Evolutionary conservation across 2,888 invertebrate species (phyloP), one percentile per base, ranked within the genome.

Genomic region (Theodoxus fluviatilis): DNA sequence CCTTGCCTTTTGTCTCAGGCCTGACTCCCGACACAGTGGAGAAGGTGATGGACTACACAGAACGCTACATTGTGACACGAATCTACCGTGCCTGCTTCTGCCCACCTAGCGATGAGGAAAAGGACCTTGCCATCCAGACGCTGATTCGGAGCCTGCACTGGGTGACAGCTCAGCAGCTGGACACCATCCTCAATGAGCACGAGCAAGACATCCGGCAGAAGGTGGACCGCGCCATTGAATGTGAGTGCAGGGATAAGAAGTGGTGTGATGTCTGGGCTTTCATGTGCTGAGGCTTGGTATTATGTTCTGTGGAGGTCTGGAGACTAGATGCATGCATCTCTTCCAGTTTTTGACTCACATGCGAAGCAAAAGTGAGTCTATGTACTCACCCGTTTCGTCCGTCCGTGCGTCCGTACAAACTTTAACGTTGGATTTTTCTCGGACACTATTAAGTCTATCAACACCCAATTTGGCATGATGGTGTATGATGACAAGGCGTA

Each of bases 91-190:
- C 90, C 61, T 88, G 98, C 55, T 98, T 98, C 87, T 96, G 96
- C 76, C 95, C 96, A 0, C 91, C 91, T 66, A 93, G 93, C 49
- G 98, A 98, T 89, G 96, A 98, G 77, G 86, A 86, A 71, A 93
- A 93, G 80, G 99, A 99, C 90, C 91, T 98, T 49, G 91, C 91
- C 57, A 92, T 98, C 84, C 98, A 98, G 82, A 80, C 73, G 7
- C 92, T 97, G 71, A 98, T 99, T 81, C 92, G 98, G 64, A 94
- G 95, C 84, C 89, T 99, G 69, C 94, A 95, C 87, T 99, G 99
- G 99, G 94, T 99, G 9, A 95, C 95, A 71, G 93, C 95, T 67
- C 92, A 93, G 74, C 96, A 97, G 88, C 90, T 99, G 70, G 97
- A 97, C 82, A 96, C 97, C 82, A 91, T 93, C 79, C 93, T 99